Evolutionary conservation across 2,888 invertebrate species (phyloP).

Genomic region (Halocaridina rubra): DNA sequence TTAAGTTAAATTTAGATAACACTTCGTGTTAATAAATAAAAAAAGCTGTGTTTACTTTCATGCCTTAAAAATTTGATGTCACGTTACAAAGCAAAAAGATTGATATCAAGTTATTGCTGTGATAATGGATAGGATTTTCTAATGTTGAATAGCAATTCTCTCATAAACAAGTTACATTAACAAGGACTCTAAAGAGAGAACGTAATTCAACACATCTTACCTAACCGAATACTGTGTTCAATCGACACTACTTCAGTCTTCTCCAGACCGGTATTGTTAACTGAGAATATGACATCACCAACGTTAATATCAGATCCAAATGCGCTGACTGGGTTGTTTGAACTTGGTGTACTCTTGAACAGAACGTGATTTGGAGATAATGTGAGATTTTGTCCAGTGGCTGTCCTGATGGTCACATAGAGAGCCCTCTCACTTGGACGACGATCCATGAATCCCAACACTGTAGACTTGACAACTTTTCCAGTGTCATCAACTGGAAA

Average conservation of each 20-base stretch:
- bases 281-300: constrained; percentile 33
- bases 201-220: not conserved
- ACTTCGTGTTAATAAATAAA: no score
- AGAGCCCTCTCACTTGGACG: constrained; percentile 29
- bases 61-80: no score
- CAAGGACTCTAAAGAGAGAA: not conserved
- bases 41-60: not conserved
- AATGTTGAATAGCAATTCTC: not conserved
- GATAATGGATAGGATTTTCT: not conserved
- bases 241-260: constrained; percentile 21
- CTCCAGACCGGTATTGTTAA: constrained; percentile 24
- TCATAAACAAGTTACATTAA: not conserved
- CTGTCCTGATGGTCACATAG: constrained; percentile 35
- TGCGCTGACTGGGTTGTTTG: constrained; percentile 33
- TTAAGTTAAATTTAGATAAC: no score
- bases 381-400: constrained; percentile 28
- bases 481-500: constrained; percentile 37
- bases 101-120: no score
- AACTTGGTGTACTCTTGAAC: constrained; percentile 19
- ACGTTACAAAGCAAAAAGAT: no score
- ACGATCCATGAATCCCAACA: constrained; percentile 45
- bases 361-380: constrained; percentile 50
- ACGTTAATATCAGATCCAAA: constrained; percentile 38
- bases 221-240: constrained; percentile 15
- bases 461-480: not conserved